Conservation (phyloP, 2,113 vertebrate species). For the Rhizomys pruinosus region DNA sequence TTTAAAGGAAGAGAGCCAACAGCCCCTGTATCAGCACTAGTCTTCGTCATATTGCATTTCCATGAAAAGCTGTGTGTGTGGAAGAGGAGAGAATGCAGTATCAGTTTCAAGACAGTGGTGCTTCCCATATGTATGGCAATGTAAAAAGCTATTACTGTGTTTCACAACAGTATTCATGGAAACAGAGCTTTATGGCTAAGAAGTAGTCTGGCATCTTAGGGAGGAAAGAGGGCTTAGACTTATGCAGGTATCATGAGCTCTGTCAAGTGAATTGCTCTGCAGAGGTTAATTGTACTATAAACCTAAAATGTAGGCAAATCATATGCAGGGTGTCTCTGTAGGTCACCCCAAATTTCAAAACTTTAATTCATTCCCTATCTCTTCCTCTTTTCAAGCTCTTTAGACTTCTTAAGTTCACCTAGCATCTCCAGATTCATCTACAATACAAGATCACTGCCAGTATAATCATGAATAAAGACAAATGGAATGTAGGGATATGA, state of each 20-base stretch:
- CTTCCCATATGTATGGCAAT: background rate
- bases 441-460: background rate
- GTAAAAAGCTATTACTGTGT: background rate
- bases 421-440: background rate
- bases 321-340: background rate
- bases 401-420: background rate
- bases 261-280: background rate
- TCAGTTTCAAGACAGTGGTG: background rate
- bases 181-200: background rate
- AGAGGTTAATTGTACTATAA: slow-evolving; percentile 19
- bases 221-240: background rate
- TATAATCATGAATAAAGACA: slow-evolving; percentile 35
- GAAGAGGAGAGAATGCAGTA: background rate
- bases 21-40: background rate
- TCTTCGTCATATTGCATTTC: background rate
- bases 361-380: background rate
- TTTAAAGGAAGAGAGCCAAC: slow-evolving; percentile 15
- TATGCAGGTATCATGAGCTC: background rate
- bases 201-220: background rate
- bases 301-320: slow-evolving; percentile 14
- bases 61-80: background rate
- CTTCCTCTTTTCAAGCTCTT: slow-evolving; percentile 8
- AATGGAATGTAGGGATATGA: background rate
- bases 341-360: background rate
- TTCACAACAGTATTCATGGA: background rate